phyloP scores from a whole-genome alignment of 2,113 vertebrate species.

The Myrmophylax atrothorax region DNA sequence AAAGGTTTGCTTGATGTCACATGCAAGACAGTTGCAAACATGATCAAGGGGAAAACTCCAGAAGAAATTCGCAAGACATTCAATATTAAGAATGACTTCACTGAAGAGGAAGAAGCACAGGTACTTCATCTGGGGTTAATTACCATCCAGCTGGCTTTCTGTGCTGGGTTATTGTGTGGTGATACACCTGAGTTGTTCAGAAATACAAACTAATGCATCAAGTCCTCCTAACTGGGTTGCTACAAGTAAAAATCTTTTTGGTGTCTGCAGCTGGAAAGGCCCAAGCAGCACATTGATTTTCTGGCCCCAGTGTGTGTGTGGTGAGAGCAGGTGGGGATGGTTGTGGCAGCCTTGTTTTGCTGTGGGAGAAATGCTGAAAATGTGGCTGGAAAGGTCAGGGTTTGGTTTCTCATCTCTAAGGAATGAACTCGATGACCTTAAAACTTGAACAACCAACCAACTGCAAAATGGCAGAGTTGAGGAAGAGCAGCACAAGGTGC shows the following conservation, averaged over 20 bases:
- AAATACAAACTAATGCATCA: not conserved
- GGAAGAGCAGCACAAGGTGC: not conserved
- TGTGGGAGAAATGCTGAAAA: not conserved
- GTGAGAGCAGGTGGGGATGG: not conserved
- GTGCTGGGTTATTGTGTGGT: not conserved
- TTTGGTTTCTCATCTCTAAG: not conserved
- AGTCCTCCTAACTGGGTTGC: fast-evolving
- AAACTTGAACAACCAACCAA: not conserved
- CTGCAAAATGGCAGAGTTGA: not conserved
- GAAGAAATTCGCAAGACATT: constrained; percentile 99
- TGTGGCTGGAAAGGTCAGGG: not conserved
- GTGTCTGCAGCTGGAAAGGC: not conserved
- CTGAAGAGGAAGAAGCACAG: constrained; percentile 99
- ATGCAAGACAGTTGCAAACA: constrained; percentile 99
- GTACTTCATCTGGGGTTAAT: constrained; percentile 61
- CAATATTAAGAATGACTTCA: constrained; percentile 99
- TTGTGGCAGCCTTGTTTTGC: not conserved
- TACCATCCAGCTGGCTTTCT: not conserved
- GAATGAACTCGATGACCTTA: not conserved
- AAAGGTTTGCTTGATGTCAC: constrained; percentile 99
- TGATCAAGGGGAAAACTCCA: constrained; percentile 99
- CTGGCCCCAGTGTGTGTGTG: not conserved
- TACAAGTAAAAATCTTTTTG: not conserved
- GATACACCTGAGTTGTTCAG: not conserved
- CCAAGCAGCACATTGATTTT: not conserved